Conservation (phyloP, 2,797 vertebrate species). For the Anguilla megastoma region DNA sequence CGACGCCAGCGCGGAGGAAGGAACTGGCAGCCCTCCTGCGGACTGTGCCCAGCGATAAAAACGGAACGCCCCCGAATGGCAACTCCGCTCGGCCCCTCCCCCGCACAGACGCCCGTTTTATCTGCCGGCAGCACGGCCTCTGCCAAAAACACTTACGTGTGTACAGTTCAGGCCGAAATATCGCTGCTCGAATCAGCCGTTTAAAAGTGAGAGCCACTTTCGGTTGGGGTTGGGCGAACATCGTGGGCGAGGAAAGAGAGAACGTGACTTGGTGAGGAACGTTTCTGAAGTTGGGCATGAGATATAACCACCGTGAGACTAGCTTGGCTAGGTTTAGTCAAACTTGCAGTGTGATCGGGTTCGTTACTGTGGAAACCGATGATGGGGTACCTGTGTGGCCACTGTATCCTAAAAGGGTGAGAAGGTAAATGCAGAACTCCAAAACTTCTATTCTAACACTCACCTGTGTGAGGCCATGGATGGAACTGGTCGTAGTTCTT, state of each 20-base stretch:
- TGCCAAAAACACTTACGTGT: no score
- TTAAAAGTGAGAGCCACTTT: not conserved
- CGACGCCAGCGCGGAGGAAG: not conserved
- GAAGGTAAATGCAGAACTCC: not conserved
- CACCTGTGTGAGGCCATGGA: not conserved
- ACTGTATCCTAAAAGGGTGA: not conserved
- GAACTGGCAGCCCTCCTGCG: not conserved
- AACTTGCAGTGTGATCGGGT: not conserved
- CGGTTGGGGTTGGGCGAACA: not conserved
- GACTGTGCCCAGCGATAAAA: not conserved
- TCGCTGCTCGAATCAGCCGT: not conserved
- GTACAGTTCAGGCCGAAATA: not conserved
- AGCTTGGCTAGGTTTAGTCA: not conserved
- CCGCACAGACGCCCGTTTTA: not conserved
- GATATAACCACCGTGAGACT: not conserved
- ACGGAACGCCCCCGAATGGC: not conserved
- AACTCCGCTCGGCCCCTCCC: not conserved
- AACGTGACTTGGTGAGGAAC: not conserved
- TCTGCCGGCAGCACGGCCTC: not conserved
- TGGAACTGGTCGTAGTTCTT: not conserved
- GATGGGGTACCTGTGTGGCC: not conserved
- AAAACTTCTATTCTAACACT: not conserved
- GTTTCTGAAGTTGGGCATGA: not conserved
- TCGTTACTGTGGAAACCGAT: not conserved
- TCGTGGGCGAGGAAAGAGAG: not conserved